Conservation (phyloP, 2,113 vertebrate genomes). For the Grallaria varia region DNA sequence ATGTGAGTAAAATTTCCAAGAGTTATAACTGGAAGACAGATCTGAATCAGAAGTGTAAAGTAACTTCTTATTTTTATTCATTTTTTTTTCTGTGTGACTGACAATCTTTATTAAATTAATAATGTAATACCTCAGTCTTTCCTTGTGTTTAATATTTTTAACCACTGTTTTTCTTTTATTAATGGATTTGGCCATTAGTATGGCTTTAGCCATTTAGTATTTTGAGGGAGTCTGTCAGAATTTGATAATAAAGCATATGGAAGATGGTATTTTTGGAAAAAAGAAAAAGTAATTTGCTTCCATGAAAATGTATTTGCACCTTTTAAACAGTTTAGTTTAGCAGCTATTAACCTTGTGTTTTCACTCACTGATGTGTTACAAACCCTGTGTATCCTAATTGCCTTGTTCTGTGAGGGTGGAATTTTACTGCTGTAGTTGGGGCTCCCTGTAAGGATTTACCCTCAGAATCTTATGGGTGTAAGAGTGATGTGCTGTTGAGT, state of each 20-base stretch:
- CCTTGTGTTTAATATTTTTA: not conserved
- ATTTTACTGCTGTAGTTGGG: not conserved
- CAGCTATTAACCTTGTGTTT: not conserved
- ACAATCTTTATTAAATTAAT: not conserved
- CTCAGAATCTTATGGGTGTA: not conserved
- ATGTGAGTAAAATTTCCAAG: not conserved
- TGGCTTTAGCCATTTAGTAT: not conserved
- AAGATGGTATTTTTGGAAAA: not conserved
- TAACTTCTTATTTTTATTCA: not conserved
- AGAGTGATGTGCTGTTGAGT: not conserved
- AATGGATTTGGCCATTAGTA: not conserved
- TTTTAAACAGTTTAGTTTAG: not conserved
- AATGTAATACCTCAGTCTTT: not conserved
- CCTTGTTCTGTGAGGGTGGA: not conserved
- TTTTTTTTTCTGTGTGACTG: not conserved
- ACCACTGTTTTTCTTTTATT: not conserved
- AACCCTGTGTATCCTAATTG: not conserved
- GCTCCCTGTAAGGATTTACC: not conserved
- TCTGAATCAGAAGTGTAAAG: not conserved
- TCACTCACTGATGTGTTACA: fast-evolving
- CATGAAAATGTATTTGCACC: not conserved
- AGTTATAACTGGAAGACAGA: not conserved
- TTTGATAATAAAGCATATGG: not conserved
- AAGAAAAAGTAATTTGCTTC: not conserved
- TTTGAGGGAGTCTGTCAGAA: not conserved